Conservation (phyloP, 2,113 vertebrate genomes). For the Lethenteron camtschaticum region DNA sequence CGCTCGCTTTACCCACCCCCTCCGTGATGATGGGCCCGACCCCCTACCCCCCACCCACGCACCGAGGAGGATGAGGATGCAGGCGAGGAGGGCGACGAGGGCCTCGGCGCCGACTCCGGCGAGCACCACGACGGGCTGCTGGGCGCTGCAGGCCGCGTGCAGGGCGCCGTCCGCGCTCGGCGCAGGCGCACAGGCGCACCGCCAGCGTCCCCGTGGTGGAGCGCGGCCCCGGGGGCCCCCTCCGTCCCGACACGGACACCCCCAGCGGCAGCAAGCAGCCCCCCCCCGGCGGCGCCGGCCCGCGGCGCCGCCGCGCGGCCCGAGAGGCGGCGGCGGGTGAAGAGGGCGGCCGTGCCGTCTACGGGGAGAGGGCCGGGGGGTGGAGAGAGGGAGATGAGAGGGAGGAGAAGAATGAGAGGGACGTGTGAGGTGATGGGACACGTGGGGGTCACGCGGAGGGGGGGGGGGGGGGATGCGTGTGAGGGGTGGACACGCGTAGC, state of each 20-base stretch:
- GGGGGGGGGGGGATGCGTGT: not conserved
- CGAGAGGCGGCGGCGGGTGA: not conserved
- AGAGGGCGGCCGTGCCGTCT: slow-evolving; percentile 2
- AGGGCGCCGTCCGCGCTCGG: not conserved
- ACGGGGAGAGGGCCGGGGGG: not conserved
- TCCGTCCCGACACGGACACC: not conserved
- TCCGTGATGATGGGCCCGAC: too few species aligned
- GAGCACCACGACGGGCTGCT: not conserved
- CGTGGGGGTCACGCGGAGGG: not conserved
- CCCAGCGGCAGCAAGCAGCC: not conserved
- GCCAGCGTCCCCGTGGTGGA: not conserved
- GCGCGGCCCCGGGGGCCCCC: not conserved
- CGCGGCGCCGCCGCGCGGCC: not conserved
- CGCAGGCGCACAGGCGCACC: not conserved
- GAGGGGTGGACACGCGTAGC: not conserved
- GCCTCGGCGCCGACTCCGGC: slow-evolving; percentile 1
- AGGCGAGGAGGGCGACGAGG: slow-evolving; percentile 4
- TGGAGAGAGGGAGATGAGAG: too few species aligned
- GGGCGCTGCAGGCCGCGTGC: not conserved
- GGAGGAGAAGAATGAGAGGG: too few species aligned
- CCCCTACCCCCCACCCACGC: not conserved
- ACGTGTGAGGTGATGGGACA: too few species aligned
- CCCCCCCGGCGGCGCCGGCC: not conserved
- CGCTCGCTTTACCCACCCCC: too few species aligned
- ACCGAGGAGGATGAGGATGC: slow-evolving; percentile 4